phyloP scores from a whole-genome alignment of 2,797 vertebrate species.

The Oreortyx pictus region DNA sequence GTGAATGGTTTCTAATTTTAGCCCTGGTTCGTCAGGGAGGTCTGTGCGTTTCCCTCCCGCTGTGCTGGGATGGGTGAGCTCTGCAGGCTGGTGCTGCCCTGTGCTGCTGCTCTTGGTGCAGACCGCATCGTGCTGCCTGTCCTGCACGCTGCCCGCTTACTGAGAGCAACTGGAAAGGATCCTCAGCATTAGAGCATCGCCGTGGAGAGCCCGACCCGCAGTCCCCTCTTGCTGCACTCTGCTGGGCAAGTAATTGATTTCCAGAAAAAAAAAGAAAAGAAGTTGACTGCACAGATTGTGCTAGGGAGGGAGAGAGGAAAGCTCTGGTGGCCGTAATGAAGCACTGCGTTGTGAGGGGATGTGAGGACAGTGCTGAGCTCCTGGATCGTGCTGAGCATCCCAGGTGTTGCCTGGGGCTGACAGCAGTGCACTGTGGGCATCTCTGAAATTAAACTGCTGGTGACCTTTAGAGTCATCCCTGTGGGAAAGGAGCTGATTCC shows the following conservation, averaged over 20 bases:
- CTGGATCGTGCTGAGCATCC: neutral
- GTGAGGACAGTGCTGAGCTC: neutral
- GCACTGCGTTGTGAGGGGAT: neutral
- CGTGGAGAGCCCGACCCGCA: conserved; percentile 50
- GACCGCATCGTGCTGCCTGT: neutral
- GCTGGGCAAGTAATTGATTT: conserved; percentile 57
- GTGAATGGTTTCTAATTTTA: conserved; percentile 73
- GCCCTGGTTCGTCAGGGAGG: conserved; percentile 48
- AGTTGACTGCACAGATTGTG: neutral
- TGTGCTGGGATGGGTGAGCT: neutral
- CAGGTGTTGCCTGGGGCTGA: fast-evolving
- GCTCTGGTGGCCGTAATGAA: neutral
- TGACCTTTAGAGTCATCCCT: neutral
- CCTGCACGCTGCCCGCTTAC: conserved; percentile 36
- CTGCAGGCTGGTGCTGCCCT: neutral
- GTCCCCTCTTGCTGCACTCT: conserved; percentile 37
- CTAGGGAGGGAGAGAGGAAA: neutral
- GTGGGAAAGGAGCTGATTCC: neutral
- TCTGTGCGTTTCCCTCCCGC: neutral
- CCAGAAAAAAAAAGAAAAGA: neutral
- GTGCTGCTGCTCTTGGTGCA: neutral
- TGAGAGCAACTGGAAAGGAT: neutral
- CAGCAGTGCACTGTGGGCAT: fast-evolving
- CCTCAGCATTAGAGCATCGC: neutral
- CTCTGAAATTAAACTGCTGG: neutral